phyloP scores from a whole-genome alignment of 2,113 vertebrate genomes.

The cattle (Bos taurus) region ARS-UCD2.0 NC_037329.1:51638501-51639000 shows the following conservation, averaged over 20 bases:
- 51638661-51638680: slow-evolving; percentile 17
- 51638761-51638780: background rate
- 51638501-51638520: slow-evolving; percentile 92
- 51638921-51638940: slow-evolving; percentile 51
- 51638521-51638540: slow-evolving; percentile 83
- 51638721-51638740: background rate
- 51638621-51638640: slow-evolving; percentile 1
- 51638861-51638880: slow-evolving; percentile 68
- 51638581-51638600: slow-evolving; percentile 34
- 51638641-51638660: slow-evolving; percentile 27
- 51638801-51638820: background rate
- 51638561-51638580: slow-evolving; percentile 20
- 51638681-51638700: background rate
- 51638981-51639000: background rate
- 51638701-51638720: background rate
- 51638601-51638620: background rate
- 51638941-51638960: slow-evolving; percentile 69
- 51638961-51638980: slow-evolving; percentile 60
- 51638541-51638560: slow-evolving; percentile 51
- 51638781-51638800: background rate
- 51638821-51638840: slow-evolving; percentile 51
- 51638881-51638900: slow-evolving; percentile 70
- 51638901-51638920: slow-evolving; percentile 69
- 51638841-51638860: slow-evolving; percentile 56
- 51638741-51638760: background rate